Conservation (phyloP, 2,797 vertebrate species). For the Mus caroli region DNA sequence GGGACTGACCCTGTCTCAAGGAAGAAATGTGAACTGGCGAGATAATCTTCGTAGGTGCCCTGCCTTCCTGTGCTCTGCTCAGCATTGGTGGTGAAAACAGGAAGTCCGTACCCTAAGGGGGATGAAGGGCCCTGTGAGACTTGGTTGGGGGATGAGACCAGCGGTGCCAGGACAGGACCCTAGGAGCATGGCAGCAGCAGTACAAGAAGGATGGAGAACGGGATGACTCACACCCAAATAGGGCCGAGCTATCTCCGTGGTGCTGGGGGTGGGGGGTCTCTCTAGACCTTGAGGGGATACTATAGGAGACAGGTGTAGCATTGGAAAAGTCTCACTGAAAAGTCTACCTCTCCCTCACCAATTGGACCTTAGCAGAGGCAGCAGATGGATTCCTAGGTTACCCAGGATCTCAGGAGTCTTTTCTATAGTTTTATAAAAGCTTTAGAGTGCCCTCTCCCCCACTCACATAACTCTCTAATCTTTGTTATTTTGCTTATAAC, state of each 20-base stretch:
- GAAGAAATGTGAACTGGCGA: neutral
- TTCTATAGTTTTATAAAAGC: constrained; percentile 36
- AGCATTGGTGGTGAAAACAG: neutral
- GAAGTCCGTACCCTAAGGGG: neutral
- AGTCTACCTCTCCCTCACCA: neutral
- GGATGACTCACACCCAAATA: no score
- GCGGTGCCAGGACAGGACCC: neutral
- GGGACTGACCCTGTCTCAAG: neutral
- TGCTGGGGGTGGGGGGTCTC: neutral
- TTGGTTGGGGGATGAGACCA: neutral
- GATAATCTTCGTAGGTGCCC: neutral
- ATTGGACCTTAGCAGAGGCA: neutral
- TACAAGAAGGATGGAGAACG: no score
- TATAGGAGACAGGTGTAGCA: neutral
- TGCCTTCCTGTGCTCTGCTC: neutral
- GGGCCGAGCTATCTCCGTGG: rapidly evolving
- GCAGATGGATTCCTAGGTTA: neutral
- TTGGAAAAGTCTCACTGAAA: neutral
- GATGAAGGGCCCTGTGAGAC: neutral
- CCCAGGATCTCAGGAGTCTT: neutral
- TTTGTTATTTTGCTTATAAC: constrained; percentile 9
- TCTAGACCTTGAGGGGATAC: neutral
- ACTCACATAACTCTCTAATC: neutral
- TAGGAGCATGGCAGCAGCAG: neutral
- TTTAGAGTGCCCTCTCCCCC: neutral